Evolutionary conservation across 2,113 vertebrate species (phyloP).

Genomic region (Tragelaphus strepsiceros): DNA sequence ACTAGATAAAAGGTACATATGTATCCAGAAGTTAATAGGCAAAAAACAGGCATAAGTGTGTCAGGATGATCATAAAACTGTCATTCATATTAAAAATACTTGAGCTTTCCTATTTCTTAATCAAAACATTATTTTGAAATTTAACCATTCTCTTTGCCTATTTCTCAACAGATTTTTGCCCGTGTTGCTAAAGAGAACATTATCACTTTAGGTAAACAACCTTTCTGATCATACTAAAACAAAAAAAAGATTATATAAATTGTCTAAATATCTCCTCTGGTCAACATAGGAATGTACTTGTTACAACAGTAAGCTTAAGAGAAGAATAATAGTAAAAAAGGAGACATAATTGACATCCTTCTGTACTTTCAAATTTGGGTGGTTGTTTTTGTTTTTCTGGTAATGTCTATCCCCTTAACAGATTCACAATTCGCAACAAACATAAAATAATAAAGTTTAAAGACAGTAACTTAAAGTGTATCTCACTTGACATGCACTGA

Average conservation of each 20-base stretch:
- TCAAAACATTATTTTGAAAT: constrained; percentile 24
- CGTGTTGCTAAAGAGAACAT: background rate
- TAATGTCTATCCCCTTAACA: background rate
- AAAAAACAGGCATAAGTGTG: background rate
- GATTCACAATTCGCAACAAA: background rate
- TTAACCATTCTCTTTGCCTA: background rate
- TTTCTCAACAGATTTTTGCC: background rate
- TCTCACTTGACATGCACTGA: background rate
- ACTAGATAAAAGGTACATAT: constrained; percentile 1
- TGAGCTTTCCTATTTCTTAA: background rate
- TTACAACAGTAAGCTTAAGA: background rate
- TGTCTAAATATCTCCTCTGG: background rate
- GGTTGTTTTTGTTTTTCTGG: background rate
- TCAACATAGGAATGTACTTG: background rate
- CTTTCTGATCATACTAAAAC: background rate
- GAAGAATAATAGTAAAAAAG: background rate
- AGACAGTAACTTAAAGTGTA: background rate
- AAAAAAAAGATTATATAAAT: background rate
- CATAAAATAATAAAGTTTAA: background rate
- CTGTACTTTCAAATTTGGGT: background rate
- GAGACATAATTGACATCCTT: background rate
- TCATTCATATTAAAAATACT: constrained; percentile 37
- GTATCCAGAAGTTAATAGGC: background rate
- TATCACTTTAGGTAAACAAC: background rate
- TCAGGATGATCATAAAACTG: background rate